These are phyloP conservation scores for Megaceryle maxima DNA, from an alignment of 2,113 vertebrate genomes.

Conservation along the genomic window DNA sequence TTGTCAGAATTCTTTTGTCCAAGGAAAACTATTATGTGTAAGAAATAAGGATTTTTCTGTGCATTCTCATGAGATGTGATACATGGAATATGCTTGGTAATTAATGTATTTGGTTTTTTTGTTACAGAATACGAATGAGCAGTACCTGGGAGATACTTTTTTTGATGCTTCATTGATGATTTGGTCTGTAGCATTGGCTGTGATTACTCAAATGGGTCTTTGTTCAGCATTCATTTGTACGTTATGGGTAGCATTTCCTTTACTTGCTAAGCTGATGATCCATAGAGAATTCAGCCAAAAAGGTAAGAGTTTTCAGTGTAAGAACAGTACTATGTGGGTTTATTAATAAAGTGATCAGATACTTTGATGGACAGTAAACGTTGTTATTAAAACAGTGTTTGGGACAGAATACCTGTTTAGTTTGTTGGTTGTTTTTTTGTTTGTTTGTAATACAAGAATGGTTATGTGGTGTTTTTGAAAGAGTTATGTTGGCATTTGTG, in stretches of 20 bases:
- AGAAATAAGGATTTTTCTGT: background rate
- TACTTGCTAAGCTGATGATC: constrained; percentile 82
- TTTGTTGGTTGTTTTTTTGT: background rate
- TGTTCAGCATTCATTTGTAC: constrained; percentile 91
- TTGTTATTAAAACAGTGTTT: background rate
- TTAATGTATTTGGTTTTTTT: background rate
- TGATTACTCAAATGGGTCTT: constrained; percentile 83
- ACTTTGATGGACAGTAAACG: background rate
- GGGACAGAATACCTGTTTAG: background rate
- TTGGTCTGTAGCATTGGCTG: constrained; percentile 83
- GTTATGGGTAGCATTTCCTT: constrained; percentile 90
- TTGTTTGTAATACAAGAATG: background rate
- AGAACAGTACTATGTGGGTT: rapidly evolving
- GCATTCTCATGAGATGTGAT: background rate
- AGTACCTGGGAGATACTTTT: constrained; percentile 86
- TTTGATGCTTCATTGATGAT: constrained; percentile 88
- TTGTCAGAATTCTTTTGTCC: background rate
- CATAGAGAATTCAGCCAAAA: constrained; percentile 82
- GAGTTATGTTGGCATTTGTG: background rate
- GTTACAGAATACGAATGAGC: constrained; percentile 79
- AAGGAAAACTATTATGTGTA: background rate
- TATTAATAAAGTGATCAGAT: background rate
- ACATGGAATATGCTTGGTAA: background rate
- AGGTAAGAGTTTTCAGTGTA: constrained; percentile 70
- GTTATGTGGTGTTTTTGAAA: background rate